Conservation (phyloP, 2,797 vertebrate genomes). For the Odontamblyopus rebecca region DNA sequence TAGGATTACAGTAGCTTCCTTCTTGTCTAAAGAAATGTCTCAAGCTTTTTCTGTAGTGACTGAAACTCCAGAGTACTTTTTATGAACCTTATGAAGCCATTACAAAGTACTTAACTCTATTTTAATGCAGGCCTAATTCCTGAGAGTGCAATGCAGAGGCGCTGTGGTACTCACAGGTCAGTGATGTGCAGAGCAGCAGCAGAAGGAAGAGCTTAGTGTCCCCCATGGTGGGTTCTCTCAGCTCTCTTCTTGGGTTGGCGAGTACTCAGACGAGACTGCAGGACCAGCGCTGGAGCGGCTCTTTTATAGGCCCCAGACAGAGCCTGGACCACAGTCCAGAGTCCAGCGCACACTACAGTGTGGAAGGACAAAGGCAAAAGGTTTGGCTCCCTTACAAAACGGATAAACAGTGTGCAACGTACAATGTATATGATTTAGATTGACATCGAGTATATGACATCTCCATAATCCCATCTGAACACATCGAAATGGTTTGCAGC, state of each 20-base stretch:
- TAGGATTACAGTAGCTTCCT: too few species aligned
- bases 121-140: not conserved
- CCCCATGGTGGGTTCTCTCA: conserved; percentile 84
- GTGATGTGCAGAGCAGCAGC: conserved; percentile 73
- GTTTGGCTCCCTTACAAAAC: conserved; percentile 49
- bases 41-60: not conserved
- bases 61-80: not conserved
- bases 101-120: not conserved
- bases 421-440: not conserved
- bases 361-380: conserved; percentile 77
- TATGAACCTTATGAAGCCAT: not conserved
- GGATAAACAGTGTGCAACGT: conserved; percentile 5
- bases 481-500: too few species aligned
- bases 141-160: not conserved
- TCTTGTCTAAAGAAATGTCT: too few species aligned
- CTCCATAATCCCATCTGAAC: too few species aligned
- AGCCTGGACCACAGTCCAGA: conserved; percentile 64
- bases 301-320: conserved; percentile 70
- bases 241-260: conserved; percentile 66
- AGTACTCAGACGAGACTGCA: conserved; percentile 74
- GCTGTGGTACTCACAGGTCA: conserved; percentile 81
- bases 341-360: conserved; percentile 70
- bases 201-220: conserved; percentile 80
- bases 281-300: conserved; percentile 13
- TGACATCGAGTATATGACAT: not conserved